Evolutionary conservation across 2,888 invertebrate species (phyloP), one percentile per base, ranked within the genome.

Genomic region (Cheilosia variabilis): DNA sequence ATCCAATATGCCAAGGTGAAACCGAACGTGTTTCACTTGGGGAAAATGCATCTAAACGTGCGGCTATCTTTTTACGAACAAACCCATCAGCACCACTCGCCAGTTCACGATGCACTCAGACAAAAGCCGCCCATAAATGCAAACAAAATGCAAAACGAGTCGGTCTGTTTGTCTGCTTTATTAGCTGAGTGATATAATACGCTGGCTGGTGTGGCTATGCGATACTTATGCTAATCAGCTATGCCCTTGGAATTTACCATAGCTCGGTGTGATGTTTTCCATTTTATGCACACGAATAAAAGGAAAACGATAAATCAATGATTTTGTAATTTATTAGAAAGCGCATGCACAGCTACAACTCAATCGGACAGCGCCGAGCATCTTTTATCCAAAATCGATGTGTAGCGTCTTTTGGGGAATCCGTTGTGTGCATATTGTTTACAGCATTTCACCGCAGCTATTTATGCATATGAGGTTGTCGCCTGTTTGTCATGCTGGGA

Each of bases 211-310:
- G 65, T 13, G 57, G 66, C 53, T 65, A 55, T 53, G 77, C 52
- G 65, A 68, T 68, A 78, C 13, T 37, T 37, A 37, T 78, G 78
- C 19, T 53, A 73, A 83, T 68, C 22, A 57, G 50, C 57, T 63
- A 68, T 73, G 83, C 78, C 83, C 83, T 78, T 83, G 83, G 72
- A 83, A 83, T 73, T 63, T 58, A 78, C 73, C 62, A 62, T 68
- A 60, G 52, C 53, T 60, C 45, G 41, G 9, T 6, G 22, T 24
- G 52, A 27, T 53, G 34, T 65, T 65, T 77, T 58, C 58, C 69
- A 53, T 45, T 41, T 43, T 53, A 52, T 62, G 52, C 83, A 68
- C 47, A 52, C 62, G 66, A 63, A 72, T 50, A 72, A 47, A 41
- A 37, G 37, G 1, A 37, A 4, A 13, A 37, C 37, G 37, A 37